Evolutionary conservation across 2,113 vertebrate species (phyloP).

Genomic region (Corythoichthys haematopterus): DNA sequence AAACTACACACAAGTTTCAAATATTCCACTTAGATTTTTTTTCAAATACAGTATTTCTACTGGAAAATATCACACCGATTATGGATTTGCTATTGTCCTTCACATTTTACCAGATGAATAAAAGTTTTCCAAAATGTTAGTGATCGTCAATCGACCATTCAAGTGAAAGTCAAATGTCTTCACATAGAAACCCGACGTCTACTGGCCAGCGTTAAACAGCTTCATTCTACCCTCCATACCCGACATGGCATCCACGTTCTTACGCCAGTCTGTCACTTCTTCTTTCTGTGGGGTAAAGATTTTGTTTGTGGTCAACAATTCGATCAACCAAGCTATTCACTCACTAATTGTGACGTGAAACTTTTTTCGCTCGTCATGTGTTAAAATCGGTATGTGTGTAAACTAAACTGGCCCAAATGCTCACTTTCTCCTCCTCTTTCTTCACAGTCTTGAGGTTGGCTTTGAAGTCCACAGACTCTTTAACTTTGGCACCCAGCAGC

Average conservation of each 20-base stretch:
- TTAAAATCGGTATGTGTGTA: not conserved
- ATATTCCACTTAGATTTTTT: slow-evolving; percentile 10
- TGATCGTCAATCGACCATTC: slow-evolving; percentile 7
- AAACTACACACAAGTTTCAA: slow-evolving; percentile 11
- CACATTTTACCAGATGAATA: slow-evolving; percentile 1
- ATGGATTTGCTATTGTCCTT: slow-evolving; percentile 1
- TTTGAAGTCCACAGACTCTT: slow-evolving; percentile 76
- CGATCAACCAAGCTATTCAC: too few relatives aligned
- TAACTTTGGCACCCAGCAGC: slow-evolving; percentile 69
- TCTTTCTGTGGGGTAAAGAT: slow-evolving; percentile 50
- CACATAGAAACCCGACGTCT: slow-evolving; percentile 9
- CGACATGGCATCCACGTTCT: slow-evolving; percentile 77
- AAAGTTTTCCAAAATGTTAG: slow-evolving; percentile 12
- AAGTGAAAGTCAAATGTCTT: not conserved
- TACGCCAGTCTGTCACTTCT: slow-evolving; percentile 77
- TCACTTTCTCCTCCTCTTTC: slow-evolving; percentile 76
- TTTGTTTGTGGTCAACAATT: too few relatives aligned
- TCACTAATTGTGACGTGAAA: too few relatives aligned
- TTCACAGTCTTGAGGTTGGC: slow-evolving; percentile 78
- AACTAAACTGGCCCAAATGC: not conserved
- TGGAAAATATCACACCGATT: not conserved
- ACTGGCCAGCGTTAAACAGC: slow-evolving; percentile 66
- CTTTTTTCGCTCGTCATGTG: not conserved
- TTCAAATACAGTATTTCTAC: slow-evolving; percentile 8
- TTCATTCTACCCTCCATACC: slow-evolving; percentile 79